phyloP scores from a whole-genome alignment of 2,797 vertebrate species.

The Molossus alvarezi region DNA sequence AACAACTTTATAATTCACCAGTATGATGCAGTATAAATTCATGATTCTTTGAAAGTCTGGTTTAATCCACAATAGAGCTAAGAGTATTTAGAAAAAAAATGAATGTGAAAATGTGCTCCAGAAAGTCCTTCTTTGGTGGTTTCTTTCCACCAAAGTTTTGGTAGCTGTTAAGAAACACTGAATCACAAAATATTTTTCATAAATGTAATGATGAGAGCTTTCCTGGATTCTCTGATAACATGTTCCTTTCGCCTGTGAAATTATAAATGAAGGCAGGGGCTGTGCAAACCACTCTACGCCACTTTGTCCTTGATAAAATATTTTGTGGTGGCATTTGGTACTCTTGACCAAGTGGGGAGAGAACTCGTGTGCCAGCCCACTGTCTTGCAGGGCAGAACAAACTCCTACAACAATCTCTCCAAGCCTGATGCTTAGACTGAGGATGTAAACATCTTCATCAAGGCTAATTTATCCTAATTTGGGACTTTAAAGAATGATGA shows the following conservation, averaged over 20 bases:
- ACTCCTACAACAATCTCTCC: not conserved
- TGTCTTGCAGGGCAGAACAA: too few relatives aligned
- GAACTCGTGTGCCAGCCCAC: not conserved
- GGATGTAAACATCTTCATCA: not conserved
- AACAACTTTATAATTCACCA: constrained; percentile 35
- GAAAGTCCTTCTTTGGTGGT: not conserved
- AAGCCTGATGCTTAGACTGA: not conserved
- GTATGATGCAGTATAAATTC: constrained; percentile 3
- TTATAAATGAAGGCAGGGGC: not conserved
- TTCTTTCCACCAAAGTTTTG: constrained; percentile 22
- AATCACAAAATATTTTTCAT: constrained; percentile 19
- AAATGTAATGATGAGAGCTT: not conserved
- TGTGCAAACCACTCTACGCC: not conserved
- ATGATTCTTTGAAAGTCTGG: not conserved
- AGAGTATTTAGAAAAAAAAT: not conserved
- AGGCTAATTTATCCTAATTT: not conserved
- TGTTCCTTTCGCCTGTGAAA: not conserved
- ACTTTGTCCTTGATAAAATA: not conserved
- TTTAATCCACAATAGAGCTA: not conserved
- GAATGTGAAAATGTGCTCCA: not conserved
- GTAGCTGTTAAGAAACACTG: not conserved
- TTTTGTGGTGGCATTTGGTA: not conserved
- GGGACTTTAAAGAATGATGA: not conserved
- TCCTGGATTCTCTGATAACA: not conserved
- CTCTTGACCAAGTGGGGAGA: not conserved